Base-by-base conservation (phyloP, 2,113 vertebrate genomes). In the Holacanthus passer region DNA sequence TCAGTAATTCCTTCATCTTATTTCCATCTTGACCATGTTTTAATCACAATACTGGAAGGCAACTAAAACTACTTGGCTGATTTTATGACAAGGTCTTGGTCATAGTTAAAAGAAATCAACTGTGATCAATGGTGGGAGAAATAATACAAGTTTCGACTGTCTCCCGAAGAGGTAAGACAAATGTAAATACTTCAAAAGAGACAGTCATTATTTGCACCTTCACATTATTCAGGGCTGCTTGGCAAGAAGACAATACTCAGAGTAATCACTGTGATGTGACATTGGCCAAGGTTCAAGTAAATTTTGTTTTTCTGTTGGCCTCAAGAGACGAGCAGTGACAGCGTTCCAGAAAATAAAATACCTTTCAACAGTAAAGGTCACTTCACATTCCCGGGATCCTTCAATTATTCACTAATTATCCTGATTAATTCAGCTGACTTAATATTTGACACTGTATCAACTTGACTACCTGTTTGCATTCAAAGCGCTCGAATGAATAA, bases 341-440 rank as follows among this genome's bases (percentile, higher is more conserved):
- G 22, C 32, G 19, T 62, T 73, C 24, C 32, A 4, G 32, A 41
- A 60, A 27, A 68, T 37, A 60, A 71, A 70, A 62, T 37, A 76
- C 29, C 55, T 69, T 65, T 48, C 73, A 75, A n/a, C 63, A 59
- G 60, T 62, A 82, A 82, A 82, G 75, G 85, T 82, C 62, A 73
- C 20, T 27, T 2, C 66, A 53, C 56, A 60, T 60, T 64, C 52
- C 70, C 50, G 50, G 56, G 14, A 53, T 65, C 53, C 59, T 60
- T 81, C 37, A 70, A 22, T 77, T 77, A 62, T 66, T 86, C 67
- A 67, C 67, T 74, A 84, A 87, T 73, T 67, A 84, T 64, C 55
- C 43, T 31, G 59, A 87, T 80, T 64, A 85, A 87, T 82, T 81
- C 47, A 52, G 45, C 53, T 31, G 86, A 75, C 45, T 64, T 75